phyloP scores from a whole-genome alignment of 2,113 vertebrate genomes.

The Lutjanus erythropterus region DNA sequence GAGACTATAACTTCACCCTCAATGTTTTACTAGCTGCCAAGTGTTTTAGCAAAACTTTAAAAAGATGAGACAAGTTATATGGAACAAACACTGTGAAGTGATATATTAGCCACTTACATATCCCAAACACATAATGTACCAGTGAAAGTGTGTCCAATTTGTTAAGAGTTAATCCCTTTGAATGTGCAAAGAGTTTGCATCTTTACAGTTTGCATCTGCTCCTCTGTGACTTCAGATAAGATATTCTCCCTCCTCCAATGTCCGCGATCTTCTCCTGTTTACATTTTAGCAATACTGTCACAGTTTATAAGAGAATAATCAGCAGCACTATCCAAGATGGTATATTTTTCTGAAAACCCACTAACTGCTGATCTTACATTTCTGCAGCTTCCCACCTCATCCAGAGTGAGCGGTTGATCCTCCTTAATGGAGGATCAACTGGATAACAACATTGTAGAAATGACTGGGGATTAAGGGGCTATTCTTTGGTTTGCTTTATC shows the following conservation, averaged over 20 bases:
- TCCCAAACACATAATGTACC: slow-evolving; percentile 45
- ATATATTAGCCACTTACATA: slow-evolving; percentile 43
- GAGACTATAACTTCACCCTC: slow-evolving; percentile 35
- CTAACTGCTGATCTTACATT: slow-evolving; percentile 29
- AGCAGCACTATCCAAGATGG: neutral
- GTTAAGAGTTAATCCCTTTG: slow-evolving; percentile 41
- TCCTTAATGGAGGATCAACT: slow-evolving; percentile 54
- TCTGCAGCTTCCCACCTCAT: slow-evolving; percentile 59
- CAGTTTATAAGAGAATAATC: slow-evolving; percentile 13
- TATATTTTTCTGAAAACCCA: slow-evolving; percentile 19
- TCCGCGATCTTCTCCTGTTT: slow-evolving; percentile 36
- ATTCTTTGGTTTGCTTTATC: slow-evolving; percentile 53
- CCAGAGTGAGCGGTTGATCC: slow-evolving; percentile 61
- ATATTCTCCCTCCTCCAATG: neutral
- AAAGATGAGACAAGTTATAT: slow-evolving; percentile 8
- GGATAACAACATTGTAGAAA: slow-evolving; percentile 44
- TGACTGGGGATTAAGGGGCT: slow-evolving; percentile 41
- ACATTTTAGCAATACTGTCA: slow-evolving; percentile 14
- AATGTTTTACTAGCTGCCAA: slow-evolving; percentile 23
- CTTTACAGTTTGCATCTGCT: slow-evolving; percentile 5
- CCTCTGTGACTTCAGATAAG: slow-evolving; percentile 13
- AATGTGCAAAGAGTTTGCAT: neutral
- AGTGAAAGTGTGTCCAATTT: slow-evolving; percentile 53
- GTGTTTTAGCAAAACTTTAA: neutral
- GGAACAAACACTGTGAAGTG: neutral